Evolutionary conservation across 92 coral and sea anemone genomes (phyloP).

Genomic region (Epizoanthus fatuus): DNA sequence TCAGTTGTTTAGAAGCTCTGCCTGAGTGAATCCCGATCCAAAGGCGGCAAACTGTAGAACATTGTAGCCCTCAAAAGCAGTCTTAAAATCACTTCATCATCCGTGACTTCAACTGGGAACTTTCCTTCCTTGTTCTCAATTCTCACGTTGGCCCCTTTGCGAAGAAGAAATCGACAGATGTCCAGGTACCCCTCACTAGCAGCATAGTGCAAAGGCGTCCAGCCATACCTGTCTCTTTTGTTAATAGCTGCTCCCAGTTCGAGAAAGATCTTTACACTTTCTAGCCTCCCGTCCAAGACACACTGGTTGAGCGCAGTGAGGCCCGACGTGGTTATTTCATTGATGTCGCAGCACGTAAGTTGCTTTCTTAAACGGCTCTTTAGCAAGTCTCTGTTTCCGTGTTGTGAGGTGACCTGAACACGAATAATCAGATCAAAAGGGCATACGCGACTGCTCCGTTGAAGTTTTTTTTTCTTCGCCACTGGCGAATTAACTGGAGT

Average conservation of each 20-base stretch:
- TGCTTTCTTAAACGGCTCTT: slow-evolving; percentile 77
- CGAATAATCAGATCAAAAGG: slow-evolving; percentile 79
- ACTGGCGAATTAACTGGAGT: not conserved
- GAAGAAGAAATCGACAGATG: slow-evolving; percentile 87
- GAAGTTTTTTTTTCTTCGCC: slow-evolving; percentile 22
- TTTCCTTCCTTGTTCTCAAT: slow-evolving; percentile 86
- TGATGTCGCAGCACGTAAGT: slow-evolving; percentile 80
- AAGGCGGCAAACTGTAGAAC: slow-evolving; percentile 69
- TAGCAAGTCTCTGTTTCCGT: slow-evolving; percentile 70
- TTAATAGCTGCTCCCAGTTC: slow-evolving; percentile 94
- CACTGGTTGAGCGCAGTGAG: slow-evolving; percentile 96
- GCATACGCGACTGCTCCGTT: slow-evolving; percentile 22
- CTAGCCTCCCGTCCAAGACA: slow-evolving; percentile 91
- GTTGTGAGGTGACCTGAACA: slow-evolving; percentile 72
- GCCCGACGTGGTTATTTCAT: slow-evolving; percentile 92
- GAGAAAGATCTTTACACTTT: slow-evolving; percentile 83
- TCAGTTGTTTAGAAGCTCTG: slow-evolving; percentile 52
- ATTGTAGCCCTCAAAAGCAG: slow-evolving; percentile 85
- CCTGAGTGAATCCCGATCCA: slow-evolving; percentile 54
- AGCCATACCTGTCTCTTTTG: slow-evolving; percentile 89
- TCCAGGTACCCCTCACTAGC: slow-evolving; percentile 95
- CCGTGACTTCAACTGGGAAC: slow-evolving; percentile 93
- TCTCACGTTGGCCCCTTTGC: slow-evolving; percentile 89
- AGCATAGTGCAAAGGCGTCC: slow-evolving; percentile 96
- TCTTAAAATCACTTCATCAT: slow-evolving; percentile 80